Percentiles rank a stretch among this genome's conserved stretches.
phyloP scores from a whole-genome alignment of 1,140 invertebrate genomes.

The Psilanteris sp. region DNA sequence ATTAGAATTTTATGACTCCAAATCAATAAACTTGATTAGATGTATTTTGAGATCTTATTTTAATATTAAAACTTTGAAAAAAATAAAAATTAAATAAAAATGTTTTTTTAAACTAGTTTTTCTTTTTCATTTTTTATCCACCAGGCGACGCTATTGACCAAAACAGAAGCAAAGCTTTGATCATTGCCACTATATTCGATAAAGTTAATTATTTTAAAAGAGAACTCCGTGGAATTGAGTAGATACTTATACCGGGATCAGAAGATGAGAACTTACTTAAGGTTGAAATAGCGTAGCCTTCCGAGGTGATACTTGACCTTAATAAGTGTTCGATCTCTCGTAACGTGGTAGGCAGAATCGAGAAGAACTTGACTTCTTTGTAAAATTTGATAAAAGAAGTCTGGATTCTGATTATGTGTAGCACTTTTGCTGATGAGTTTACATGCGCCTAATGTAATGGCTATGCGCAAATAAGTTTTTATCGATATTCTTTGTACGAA shows the following conservation, averaged over 20 bases:
- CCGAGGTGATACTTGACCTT: conserved; percentile 72
- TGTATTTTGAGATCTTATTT: no score
- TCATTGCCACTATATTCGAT: conserved; percentile 11
- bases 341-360: conserved; percentile 31
- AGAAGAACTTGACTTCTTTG: conserved; percentile 56
- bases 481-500: conserved; percentile 26
- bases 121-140: no score
- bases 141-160: no score
- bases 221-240: conserved; percentile 5
- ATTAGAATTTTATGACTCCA: no score
- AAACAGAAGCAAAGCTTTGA: conserved; percentile 9
- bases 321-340: conserved; percentile 73
- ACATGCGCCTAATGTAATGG: conserved; percentile 37
- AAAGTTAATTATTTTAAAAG: conserved; percentile 38
- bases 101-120: no score
- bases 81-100: no score
- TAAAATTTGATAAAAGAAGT: conserved; percentile 49
- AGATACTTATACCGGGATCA: conserved; percentile 23
- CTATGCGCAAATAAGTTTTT: conserved; percentile 25
- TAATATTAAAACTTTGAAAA: no score
- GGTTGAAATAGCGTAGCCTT: conserved; percentile 47
- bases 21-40: no score
- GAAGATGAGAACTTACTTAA: conserved; percentile 11
- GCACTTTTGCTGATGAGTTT: conserved; percentile 43
- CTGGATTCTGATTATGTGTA: conserved; percentile 49